Percentiles rank a stretch among this genome's conserved stretches.
Conservation (phyloP, 2,113 vertebrate genomes). For the Podiceps cristatus region DNA sequence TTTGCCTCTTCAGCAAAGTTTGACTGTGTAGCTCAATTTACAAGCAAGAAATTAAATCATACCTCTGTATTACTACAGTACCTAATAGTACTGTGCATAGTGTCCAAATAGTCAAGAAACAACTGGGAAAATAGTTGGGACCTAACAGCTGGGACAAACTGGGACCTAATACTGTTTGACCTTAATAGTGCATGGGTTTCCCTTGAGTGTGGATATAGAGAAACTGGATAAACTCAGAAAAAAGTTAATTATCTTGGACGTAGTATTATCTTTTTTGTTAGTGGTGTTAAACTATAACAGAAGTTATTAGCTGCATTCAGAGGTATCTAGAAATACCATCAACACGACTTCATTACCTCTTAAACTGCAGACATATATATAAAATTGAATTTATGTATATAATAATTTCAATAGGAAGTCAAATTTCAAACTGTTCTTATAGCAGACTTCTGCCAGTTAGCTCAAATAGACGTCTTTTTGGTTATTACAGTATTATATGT, state of each 20-base stretch:
- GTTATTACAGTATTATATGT: not conserved
- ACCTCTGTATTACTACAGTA: not conserved
- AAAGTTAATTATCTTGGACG: not conserved
- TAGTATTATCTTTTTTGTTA: not conserved
- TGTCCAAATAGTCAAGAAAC: not conserved
- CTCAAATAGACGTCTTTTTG: not conserved
- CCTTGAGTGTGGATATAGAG: not conserved
- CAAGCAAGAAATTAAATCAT: not conserved
- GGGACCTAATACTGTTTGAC: not conserved
- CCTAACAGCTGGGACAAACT: no score
- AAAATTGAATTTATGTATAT: slow-evolving; percentile 2
- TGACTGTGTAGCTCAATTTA: not conserved
- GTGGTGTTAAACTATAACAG: not conserved
- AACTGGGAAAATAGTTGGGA: not conserved
- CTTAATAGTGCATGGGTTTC: not conserved
- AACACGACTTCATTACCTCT: slow-evolving; percentile 7
- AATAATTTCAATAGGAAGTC: not conserved
- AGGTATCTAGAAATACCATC: not conserved
- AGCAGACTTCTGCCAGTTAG: not conserved
- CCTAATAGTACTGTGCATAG: not conserved
- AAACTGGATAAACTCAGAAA: not conserved
- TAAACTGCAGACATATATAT: not conserved
- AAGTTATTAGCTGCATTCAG: not conserved
- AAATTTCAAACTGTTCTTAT: not conserved
- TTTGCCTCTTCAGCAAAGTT: not conserved